Base-by-base conservation (phyloP, 2,797 vertebrate genomes). In the Pseudocheirus occidentalis region DNA sequence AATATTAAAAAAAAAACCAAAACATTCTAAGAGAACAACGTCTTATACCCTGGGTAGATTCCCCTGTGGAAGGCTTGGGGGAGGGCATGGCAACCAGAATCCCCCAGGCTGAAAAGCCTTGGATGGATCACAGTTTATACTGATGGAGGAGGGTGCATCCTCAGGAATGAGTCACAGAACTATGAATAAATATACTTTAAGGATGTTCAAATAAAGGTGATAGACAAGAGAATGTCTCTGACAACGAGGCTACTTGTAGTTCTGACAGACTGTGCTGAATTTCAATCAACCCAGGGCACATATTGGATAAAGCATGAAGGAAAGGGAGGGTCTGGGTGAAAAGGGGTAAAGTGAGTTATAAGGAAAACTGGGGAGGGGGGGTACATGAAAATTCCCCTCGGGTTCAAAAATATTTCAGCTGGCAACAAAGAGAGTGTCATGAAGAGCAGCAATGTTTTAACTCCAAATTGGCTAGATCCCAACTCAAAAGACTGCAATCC, bases 401-500 rank as follows among this genome's bases (percentile, higher is more conserved):
- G 10, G 10, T 50, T 87, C 10, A 12, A 50, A 12, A 54, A 57
- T 16, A 12, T 10, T 0, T 5, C 13, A 14, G 34, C 46, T 1
- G 0, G 0, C 1, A 46, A 53, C 1, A 0, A 31, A 0, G 16
- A 0, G 0, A 1, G 0, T 18, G 21, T n/a, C 66, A 31, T 1
- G 52, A 0, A 2, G 31, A 40, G 46, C 10, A n/a, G 29, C 2
- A 46, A 90, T 31, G 18, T 27, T 14, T 46, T 24, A 62, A 57
- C 34, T 59, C 34, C 34, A 0, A 16, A 40, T 13, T 13, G 16
- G 9, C 24, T 1, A 0, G 0, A 95, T 10, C 94, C 6, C 9
- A 11, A 12, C 46, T 52, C 2, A 3, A 92, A 59, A 87, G 28
- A 55, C 56, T 5, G 10, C 34, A 93, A 94, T 50, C 28, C 1